These are phyloP conservation scores for Oxycera nigricornis DNA, from an alignment of 2,888 invertebrate species.

Conservation along the genomic window DNA sequence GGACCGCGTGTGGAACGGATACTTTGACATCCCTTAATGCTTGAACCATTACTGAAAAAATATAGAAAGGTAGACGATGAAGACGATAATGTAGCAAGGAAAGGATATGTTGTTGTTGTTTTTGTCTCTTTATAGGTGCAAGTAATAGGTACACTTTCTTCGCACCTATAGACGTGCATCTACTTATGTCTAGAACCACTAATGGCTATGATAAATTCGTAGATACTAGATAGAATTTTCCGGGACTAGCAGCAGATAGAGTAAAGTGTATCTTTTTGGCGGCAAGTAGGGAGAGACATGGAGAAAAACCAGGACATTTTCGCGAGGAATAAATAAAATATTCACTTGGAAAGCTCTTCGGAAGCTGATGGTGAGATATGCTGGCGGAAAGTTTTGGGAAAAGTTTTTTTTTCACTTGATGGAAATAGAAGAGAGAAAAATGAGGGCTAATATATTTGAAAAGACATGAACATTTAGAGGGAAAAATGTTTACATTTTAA, in stretches of 20 bases:
- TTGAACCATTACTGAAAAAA: conserved; percentile 55
- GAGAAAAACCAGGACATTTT: background rate
- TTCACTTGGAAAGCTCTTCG: conserved; percentile 24
- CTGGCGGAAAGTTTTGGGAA: background rate
- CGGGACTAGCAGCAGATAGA: background rate
- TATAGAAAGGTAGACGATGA: too few species aligned
- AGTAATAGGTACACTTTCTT: too few species aligned
- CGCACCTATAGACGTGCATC: too few species aligned
- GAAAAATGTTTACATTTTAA: too few species aligned
- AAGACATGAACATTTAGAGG: background rate
- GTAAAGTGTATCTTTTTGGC: background rate
- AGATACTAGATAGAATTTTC: background rate
- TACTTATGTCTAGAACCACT: background rate
- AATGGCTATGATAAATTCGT: background rate
- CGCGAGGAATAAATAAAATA: conserved; percentile 22
- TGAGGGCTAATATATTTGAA: background rate
- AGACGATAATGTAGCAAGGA: too few species aligned
- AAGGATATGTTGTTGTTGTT: too few species aligned
- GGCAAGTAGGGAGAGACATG: background rate
- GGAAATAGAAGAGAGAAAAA: background rate
- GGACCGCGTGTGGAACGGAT: conserved; percentile 72
- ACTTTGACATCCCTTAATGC: conserved; percentile 71
- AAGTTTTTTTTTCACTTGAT: background rate
- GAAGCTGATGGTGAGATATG: background rate
- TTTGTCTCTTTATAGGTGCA: too few species aligned